These are phyloP conservation scores for Crocallis elinguaria DNA, from an alignment of 2,888 invertebrate genomes.

Conservation along the genomic window DNA sequence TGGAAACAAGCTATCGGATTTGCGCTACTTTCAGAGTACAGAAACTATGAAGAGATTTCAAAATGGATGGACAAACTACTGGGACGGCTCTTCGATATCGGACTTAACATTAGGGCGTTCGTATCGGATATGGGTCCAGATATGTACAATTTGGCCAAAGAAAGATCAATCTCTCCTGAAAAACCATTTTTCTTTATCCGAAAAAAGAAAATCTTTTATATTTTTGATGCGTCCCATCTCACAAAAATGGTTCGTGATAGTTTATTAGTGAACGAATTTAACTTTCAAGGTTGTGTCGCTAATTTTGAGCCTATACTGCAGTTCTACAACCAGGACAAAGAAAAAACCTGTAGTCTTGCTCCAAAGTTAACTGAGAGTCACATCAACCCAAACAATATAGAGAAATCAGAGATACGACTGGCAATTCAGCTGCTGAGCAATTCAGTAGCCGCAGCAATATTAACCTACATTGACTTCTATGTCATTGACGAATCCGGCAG, in stretches of 20 bases:
- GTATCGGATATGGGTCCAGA: slow-evolving; percentile 41
- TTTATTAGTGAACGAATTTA: slow-evolving; percentile 18
- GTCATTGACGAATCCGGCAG: slow-evolving; percentile 30
- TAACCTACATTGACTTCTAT: slow-evolving; percentile 34
- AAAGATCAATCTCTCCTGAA: slow-evolving; percentile 34
- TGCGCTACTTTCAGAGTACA: slow-evolving; percentile 40
- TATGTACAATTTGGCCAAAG: slow-evolving; percentile 37
- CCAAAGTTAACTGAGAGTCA: slow-evolving; percentile 40
- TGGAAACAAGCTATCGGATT: slow-evolving; percentile 46
- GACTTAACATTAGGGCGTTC: slow-evolving; percentile 41
- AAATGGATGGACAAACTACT: slow-evolving; percentile 44
- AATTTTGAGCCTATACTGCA: slow-evolving; percentile 23
- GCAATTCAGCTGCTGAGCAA: slow-evolving; percentile 40
- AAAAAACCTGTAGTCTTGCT: slow-evolving; percentile 35
- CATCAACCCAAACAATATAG: slow-evolving; percentile 36
- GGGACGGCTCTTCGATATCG: slow-evolving; percentile 37
- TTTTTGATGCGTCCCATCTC: slow-evolving; percentile 38
- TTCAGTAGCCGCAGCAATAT: slow-evolving; percentile 38
- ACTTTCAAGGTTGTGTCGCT: slow-evolving; percentile 20
- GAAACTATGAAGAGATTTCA: slow-evolving; percentile 36
- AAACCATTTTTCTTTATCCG: slow-evolving; percentile 41
- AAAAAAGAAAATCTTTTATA: slow-evolving; percentile 39
- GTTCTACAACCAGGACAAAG: slow-evolving; percentile 35
- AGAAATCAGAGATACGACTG: slow-evolving; percentile 35
- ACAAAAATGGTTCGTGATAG: slow-evolving; percentile 35